Evolutionary conservation across 1,140 invertebrate species (phyloP).

Genomic region (Pseudoatta argentina): DNA sequence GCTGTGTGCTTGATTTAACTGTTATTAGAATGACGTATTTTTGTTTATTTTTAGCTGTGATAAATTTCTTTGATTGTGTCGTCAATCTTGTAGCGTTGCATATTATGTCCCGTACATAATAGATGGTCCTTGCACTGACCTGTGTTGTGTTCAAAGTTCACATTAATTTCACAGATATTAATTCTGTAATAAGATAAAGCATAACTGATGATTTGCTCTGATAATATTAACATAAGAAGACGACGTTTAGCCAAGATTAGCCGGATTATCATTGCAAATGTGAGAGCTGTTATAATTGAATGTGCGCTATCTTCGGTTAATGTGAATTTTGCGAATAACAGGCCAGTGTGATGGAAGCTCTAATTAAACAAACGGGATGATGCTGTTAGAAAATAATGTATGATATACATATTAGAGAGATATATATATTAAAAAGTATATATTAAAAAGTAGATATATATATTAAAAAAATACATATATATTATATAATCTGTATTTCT

Average conservation of each 20-base stretch:
- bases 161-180: constrained; percentile 30
- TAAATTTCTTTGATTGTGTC: constrained; percentile 3
- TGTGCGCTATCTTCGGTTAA: background rate
- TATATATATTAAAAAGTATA: background rate
- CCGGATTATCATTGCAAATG: constrained; percentile 25
- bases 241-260: constrained; percentile 3
- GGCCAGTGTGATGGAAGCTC: background rate
- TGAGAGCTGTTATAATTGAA: background rate
- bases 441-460: no score
- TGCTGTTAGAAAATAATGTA: constrained; percentile 64
- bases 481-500: constrained; percentile 39
- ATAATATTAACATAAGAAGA: constrained; percentile 58
- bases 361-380: constrained; percentile 26
- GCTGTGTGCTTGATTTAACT: background rate
- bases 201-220: constrained; percentile 19
- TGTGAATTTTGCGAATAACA: constrained; percentile 44
- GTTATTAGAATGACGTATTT: background rate
- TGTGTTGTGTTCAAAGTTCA: constrained; percentile 43
- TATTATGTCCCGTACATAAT: constrained; percentile 17
- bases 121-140: constrained; percentile 12
- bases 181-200: constrained; percentile 45
- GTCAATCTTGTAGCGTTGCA: constrained; percentile 9
- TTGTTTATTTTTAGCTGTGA: background rate
- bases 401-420: constrained; percentile 9
- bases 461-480: constrained; percentile 3